These are phyloP conservation scores for Brachyrhaphis roseni DNA, from an alignment of 2,797 vertebrate species.

Conservation along the genomic window DNA sequence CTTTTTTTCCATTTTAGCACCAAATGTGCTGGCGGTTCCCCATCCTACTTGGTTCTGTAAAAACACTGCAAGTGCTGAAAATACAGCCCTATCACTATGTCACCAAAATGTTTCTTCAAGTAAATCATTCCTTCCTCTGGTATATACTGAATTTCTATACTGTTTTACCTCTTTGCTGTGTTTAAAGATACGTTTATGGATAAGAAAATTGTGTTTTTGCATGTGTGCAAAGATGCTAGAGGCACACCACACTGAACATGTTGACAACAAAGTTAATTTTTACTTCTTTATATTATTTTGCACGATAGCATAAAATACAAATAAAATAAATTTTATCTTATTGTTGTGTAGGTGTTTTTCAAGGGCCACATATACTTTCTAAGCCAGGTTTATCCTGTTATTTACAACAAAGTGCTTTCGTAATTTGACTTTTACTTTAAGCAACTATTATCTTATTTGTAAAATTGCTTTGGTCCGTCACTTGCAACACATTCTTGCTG, in stretches of 20 bases:
- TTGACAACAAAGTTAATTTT: not conserved
- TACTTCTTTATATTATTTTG: not conserved
- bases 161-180: not conserved
- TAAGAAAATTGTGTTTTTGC: not conserved
- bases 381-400: not conserved
- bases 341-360: not conserved
- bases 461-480: conserved; percentile 13
- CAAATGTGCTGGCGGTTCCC: not conserved
- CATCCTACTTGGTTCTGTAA: not conserved
- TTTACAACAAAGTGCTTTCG: not conserved
- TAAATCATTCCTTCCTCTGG: not conserved
- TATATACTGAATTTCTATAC: not conserved
- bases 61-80: not conserved
- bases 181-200: not conserved
- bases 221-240: not conserved
- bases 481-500: conserved; percentile 24
- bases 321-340: not conserved
- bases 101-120: not conserved
- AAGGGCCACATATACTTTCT: not conserved
- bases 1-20: not conserved
- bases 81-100: not conserved
- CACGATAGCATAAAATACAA: not conserved
- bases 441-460: not conserved
- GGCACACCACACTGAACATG: not conserved
- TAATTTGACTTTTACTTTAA: not conserved